Base-by-base conservation (phyloP, 2,888 invertebrate species). In the Heliconius sara region DNA sequence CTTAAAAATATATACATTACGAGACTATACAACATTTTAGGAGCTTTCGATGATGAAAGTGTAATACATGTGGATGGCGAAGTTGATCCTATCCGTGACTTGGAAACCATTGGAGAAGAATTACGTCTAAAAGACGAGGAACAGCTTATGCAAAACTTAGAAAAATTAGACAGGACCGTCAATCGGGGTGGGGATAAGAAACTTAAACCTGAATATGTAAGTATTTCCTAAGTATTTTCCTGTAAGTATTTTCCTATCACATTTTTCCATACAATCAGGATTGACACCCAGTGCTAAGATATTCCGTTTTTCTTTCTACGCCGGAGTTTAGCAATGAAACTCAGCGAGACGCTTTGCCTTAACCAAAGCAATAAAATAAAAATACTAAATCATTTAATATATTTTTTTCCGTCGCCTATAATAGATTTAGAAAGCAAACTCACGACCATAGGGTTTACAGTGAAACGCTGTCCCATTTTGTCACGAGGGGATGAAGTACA, bases 61-160 rank as follows among this genome's bases (percentile, higher is more conserved):
- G 99, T 99, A 0, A 99, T 98, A 74, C 99, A 99, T 90, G 97
- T 99, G 0, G 99, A 99, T 91, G 99, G 99, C 0, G 99, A 99
- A 82, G 99, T 99, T 3, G 97, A 99, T 92, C 99, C 99, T 0
- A 97, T 99, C 0, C 96, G 99, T 78, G 99, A 99, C 94, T 95
- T 99, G 89, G 99, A 99, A 87, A 99, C 99, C 78, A 99, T 99
- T 88, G 97, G 97, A 83, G 99, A 99, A 89, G 99, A 99, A 91
- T 94, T 99, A 78, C 96, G 99, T 73, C 96, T 99, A 70, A 99
- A 99, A 91, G 99, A 99, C 87, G 97, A 98, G 86, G 99, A 99
- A 86, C 97, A 97, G 84, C 94, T 99, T n/a, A 87, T 96, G 87
- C 96, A 97, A 86, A 96, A 97, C 87, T 91, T 99, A 79, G 99